A percentile compares a stretch with the other conserved stretches of the same genome.
phyloP scores from a whole-genome alignment of 2,113 vertebrate genomes.

The Eretmodus cyanostictus region DNA sequence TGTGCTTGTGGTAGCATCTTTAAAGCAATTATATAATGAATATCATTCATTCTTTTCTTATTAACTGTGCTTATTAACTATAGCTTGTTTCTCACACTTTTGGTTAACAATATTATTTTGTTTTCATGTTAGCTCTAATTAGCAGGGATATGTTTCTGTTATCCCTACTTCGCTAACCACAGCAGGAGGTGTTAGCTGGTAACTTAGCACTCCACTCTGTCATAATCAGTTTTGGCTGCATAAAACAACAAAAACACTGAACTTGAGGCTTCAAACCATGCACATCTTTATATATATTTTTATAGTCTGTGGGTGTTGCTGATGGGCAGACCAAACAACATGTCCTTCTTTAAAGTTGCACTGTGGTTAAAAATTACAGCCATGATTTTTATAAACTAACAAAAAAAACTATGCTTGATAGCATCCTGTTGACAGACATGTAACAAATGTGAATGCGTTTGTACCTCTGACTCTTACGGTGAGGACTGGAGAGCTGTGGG shows the following conservation, averaged over 20 bases:
- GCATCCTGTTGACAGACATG: background rate
- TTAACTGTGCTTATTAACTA: background rate
- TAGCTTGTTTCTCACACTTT: background rate
- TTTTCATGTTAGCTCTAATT: background rate
- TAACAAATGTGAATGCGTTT: background rate
- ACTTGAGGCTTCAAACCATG: background rate
- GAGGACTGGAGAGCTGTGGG: slow-evolving; percentile 70
- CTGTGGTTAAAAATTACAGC: background rate
- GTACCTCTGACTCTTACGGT: slow-evolving; percentile 72
- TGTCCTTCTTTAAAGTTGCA: background rate
- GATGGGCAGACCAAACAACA: background rate
- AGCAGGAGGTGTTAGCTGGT: background rate
- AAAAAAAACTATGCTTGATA: background rate
- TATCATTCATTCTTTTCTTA: background rate
- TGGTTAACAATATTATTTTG: background rate
- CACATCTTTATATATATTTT: background rate
- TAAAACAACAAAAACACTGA: background rate
- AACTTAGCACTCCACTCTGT: background rate
- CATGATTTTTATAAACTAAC: background rate
- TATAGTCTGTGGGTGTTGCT: background rate
- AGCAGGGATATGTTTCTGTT: background rate
- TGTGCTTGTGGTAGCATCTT: background rate
- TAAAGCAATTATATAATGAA: background rate
- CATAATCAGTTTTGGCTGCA: background rate
- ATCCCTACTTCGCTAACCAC: background rate